Base-by-base conservation (phyloP, 2,888 invertebrate species). In the Andrena fulva region DNA sequence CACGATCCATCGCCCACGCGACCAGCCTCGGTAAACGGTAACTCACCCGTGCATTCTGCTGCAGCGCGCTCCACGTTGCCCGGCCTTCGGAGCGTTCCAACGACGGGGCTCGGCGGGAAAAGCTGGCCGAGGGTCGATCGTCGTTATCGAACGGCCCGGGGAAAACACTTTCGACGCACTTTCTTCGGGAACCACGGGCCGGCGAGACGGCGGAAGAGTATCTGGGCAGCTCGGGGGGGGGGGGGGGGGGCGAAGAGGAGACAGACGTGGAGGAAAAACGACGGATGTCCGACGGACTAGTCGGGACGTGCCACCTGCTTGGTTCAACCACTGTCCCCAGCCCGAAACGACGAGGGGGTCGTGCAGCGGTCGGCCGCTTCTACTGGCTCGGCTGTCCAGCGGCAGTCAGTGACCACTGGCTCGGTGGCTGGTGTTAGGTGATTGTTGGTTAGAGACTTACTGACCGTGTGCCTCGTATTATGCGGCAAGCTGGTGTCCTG, bases 401-500 rank as follows among this genome's bases (percentile, higher is more conserved):
- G 35, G 35, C 29, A 85, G 60, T 52, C 70, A 42, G 60, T 84
- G 76, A 84, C 78, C 78, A 84, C 75, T 48, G 52, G 33, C 71
- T 31, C 48, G 31, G 42, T 59, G 42, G 20, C 69, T 62, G 50
- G 66, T 80, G 74, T 66, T 63, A 35, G 68, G 66, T 60, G 81
- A 74, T 84, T 73, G 82, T 80, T 63, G 76, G 84, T 74, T 80
- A 82, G 67, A 82, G 70, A 29, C 82, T 85, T 63, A 81, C 85
- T 81, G 78, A 67, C 85, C 87, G 84, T 79, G 80, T 87, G 81
- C 79, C 77, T 87, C 71, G 59, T 54, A 75, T 75, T 83, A 85
- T 74, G 75, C 77, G 77, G 72, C 54, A 80, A 64, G 48, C 74
- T 78, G 82, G 87, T 86, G 79, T 86, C 88, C 86, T 88, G 84